phyloP scores from a whole-genome alignment of 2,113 vertebrate species.

The Cygnus atratus region DNA sequence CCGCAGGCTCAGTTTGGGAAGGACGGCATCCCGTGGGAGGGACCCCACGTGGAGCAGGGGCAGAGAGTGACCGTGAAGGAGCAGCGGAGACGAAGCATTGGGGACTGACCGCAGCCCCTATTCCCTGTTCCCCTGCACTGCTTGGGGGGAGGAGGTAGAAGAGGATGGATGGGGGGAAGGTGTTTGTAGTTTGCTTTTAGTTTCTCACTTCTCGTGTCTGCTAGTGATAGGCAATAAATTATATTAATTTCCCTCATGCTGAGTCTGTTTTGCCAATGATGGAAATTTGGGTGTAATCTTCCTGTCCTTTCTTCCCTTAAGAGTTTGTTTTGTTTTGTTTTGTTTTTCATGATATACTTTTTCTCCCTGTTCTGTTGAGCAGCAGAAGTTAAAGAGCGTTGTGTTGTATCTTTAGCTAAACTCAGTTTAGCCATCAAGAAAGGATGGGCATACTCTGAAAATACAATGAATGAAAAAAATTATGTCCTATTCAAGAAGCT shows the following conservation, averaged over 20 bases:
- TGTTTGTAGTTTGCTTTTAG: too few relatives aligned
- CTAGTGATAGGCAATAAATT: neutral
- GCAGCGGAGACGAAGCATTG: neutral
- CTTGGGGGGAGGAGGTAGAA: neutral
- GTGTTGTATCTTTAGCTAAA: neutral
- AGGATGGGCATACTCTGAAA: neutral
- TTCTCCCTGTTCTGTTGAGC: too few relatives aligned
- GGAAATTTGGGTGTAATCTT: neutral
- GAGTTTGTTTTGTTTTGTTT: too few relatives aligned
- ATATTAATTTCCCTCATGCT: neutral
- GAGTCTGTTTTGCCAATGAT: neutral
- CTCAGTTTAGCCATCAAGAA: neutral
- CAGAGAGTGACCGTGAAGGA: neutral
- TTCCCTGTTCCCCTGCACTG: neutral
- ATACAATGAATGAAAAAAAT: neutral
- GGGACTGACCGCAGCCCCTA: neutral
- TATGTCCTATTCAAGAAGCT: neutral
- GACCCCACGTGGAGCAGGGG: neutral
- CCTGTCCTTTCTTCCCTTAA: neutral
- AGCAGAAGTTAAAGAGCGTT: neutral
- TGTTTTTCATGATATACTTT: neutral
- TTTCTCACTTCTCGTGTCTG: too few relatives aligned
- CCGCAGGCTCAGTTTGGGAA: too few relatives aligned
- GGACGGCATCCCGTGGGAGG: neutral
- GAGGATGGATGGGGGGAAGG: too few relatives aligned